Conservation (phyloP, 2,113 vertebrate genomes). For the Poeciliopsis turrubarensis region DNA sequence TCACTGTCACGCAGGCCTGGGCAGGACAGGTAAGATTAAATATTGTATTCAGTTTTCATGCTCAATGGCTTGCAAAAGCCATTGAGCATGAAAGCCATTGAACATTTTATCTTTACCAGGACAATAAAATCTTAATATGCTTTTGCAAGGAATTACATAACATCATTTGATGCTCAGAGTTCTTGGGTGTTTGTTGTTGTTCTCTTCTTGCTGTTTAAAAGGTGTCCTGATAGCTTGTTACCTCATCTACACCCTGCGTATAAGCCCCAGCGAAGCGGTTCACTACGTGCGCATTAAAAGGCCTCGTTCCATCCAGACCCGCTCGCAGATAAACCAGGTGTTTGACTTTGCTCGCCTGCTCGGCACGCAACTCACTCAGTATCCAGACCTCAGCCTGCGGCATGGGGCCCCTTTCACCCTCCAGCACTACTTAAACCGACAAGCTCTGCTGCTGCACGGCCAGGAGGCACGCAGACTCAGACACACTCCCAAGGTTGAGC, state of each 20-base stretch:
- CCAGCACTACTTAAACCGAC: constrained; percentile 78
- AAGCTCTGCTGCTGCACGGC: constrained; percentile 81
- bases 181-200: neutral
- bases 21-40: constrained; percentile 77
- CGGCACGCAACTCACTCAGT: constrained; percentile 77
- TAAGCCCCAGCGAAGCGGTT: constrained; percentile 81
- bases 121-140: too few relatives aligned
- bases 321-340: constrained; percentile 80
- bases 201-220: constrained; percentile 40
- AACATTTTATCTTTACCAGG: too few relatives aligned
- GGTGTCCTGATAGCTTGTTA: constrained; percentile 86
- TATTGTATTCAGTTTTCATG: neutral
- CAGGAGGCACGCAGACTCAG: constrained; percentile 79
- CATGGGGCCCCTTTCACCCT: constrained; percentile 77
- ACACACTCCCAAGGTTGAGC: constrained; percentile 79
- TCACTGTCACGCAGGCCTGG: constrained; percentile 85
- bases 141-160: neutral
- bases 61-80: neutral
- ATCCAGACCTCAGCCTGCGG: constrained; percentile 66
- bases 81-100: too few relatives aligned
- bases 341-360: constrained; percentile 83
- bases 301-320: constrained; percentile 83
- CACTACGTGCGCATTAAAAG: constrained; percentile 82
- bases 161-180: neutral
- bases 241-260: constrained; percentile 80